Base-by-base conservation (phyloP, 2,797 vertebrate genomes). In the Peromyscus melanophrys region DNA sequence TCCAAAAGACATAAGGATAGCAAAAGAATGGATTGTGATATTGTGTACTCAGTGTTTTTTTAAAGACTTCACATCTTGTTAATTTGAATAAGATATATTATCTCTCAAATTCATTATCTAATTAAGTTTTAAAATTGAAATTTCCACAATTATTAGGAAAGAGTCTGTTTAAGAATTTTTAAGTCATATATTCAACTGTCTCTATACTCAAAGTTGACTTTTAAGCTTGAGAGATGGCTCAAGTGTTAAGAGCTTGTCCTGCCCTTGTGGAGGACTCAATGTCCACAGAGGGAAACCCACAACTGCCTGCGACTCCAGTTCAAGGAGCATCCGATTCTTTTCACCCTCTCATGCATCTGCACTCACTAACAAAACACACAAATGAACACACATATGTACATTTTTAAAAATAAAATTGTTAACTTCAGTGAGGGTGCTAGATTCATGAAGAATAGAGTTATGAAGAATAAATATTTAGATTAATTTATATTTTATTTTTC, bases 401-500 rank as follows among this genome's bases (percentile, higher is more conserved):
- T 77, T 3, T 40, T 49, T 31, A 77, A 46, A 71, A 4, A 34
- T 2, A 49, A 69, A 55, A 87, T 37, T 46, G 17, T 3, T 84
- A 73, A 90, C 17, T 94, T 57, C 83, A 75, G 1, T 52, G 34
- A 80, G 25, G 10, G 9, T 10, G 0, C 31, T 89, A 77, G 5
- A 52, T 12, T 94, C 23, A 89, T 16, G n/a, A 88, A 82, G 29
- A 89, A 11, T 13, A 77, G 43, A n/a, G n/a, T 94, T 19, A 89
- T 16, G n/a, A 88, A 81, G 29, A 89, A 10, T 13, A 73, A 11
- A 27, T 7, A 43, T 52, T 49, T 49, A 80, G 59, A 85, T 6
- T 61, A 88, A 49, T 81, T 71, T 93, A 40, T 78, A 2, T 93
- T 96, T 92, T 19, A 5, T 63, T 80, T 95, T 96, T 69, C 46